Evolutionary conservation across 53 echinoderm and acorn worm species (phyloP).

Genomic region (Paracentrotus lividus): DNA sequence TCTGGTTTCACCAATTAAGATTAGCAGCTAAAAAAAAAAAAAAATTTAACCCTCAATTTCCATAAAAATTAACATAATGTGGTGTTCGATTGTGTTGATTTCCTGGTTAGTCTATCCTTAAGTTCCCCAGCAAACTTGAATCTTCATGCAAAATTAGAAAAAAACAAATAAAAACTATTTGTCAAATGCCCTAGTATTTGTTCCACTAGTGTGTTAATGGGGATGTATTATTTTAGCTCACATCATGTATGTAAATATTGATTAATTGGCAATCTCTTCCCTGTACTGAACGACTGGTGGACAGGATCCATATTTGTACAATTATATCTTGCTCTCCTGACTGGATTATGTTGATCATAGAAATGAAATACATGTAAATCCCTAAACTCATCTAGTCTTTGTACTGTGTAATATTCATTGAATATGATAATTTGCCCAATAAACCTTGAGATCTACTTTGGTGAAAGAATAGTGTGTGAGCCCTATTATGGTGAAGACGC

Average conservation of each 20-base stretch:
- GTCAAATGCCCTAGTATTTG: neutral
- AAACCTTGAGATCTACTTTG: constrained; percentile 13
- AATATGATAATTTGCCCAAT: neutral
- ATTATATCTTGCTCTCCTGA: neutral
- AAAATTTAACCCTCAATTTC: neutral
- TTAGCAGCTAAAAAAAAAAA: too few species aligned
- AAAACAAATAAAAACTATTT: neutral
- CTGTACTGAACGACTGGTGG: neutral
- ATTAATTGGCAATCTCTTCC: neutral
- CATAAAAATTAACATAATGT: neutral
- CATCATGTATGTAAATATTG: neutral
- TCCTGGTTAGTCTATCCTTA: neutral
- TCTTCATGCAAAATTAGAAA: neutral
- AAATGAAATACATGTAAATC: neutral
- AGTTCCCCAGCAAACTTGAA: neutral
- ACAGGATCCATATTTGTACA: neutral
- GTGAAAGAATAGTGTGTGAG: constrained; percentile 44
- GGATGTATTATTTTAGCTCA: neutral
- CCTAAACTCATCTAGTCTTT: neutral
- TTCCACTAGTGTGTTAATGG: neutral
- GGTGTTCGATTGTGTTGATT: neutral
- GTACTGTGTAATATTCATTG: neutral
- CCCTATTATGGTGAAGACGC: neutral
- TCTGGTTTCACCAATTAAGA: too few species aligned
- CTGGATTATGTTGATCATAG: neutral